A percentile compares a stretch with the other conserved stretches of the same genome.
Evolutionary conservation across 2,113 vertebrate genomes (phyloP).

Genomic region (Corapipo altera): DNA sequence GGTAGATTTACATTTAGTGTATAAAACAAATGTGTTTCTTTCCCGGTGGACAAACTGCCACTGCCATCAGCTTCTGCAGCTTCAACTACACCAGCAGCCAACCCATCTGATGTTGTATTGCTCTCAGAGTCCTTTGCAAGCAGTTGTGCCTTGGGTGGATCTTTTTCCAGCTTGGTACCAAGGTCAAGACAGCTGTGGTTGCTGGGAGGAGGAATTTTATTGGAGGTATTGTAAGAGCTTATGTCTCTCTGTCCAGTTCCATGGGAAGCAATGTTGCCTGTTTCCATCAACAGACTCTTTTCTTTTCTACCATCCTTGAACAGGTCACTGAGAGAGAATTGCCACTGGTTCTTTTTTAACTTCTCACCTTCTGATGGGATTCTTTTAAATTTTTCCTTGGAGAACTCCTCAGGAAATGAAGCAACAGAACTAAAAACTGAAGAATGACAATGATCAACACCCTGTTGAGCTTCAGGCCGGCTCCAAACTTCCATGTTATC

Average conservation of each 20-base stretch:
- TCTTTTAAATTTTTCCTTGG: slow-evolving; percentile 4
- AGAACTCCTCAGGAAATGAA: slow-evolving; percentile 14
- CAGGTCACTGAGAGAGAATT: neutral
- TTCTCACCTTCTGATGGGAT: neutral
- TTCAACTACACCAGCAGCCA: neutral
- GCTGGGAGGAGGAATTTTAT: neutral
- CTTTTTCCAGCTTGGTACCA: neutral
- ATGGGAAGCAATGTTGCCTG: neutral
- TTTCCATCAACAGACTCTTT: neutral
- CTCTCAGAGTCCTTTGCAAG: neutral
- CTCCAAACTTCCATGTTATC: neutral
- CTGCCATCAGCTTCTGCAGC: neutral
- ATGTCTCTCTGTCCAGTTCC: neutral
- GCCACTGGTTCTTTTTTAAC: slow-evolving; percentile 11
- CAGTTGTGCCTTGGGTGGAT: neutral
- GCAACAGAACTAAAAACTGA: slow-evolving; percentile 5
- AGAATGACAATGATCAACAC: neutral
- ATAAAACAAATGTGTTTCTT: neutral
- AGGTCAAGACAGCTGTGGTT: neutral
- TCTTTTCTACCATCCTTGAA: neutral
- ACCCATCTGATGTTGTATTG: neutral
- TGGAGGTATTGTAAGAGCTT: neutral
- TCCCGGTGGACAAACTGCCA: neutral
- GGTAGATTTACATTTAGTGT: neutral
- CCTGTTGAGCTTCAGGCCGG: neutral